Conservation (phyloP, 2,888 invertebrate genomes). For the Trissoscelio sp. region DNA sequence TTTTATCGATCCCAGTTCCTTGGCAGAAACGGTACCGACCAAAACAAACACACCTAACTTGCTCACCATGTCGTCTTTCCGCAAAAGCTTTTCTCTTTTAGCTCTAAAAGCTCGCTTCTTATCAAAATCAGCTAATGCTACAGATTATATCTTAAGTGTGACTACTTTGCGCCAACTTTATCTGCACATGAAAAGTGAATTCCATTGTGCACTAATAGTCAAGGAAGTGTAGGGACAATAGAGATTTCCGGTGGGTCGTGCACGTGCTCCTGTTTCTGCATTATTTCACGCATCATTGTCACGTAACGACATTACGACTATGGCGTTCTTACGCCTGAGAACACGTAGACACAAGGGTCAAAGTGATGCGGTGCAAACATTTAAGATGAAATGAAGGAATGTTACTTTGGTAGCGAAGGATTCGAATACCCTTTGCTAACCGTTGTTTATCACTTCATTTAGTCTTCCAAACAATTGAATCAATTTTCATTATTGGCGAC, state of each 20-base stretch:
- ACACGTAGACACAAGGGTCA: slow-evolving; percentile 35
- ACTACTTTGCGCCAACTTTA: slow-evolving; percentile 64
- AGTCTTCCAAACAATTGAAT: slow-evolving; percentile 3
- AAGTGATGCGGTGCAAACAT: slow-evolving; percentile 34
- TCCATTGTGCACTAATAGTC: slow-evolving; percentile 75
- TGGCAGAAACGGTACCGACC: slow-evolving; percentile 54
- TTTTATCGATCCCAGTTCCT: slow-evolving; percentile 65
- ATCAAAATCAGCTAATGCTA: slow-evolving; percentile 5
- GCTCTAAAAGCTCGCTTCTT: neutral
- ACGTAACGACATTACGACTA: slow-evolving; percentile 26
- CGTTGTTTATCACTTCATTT: slow-evolving; percentile 29
- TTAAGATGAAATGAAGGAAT: slow-evolving; percentile 56
- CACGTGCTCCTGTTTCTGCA: slow-evolving; percentile 70
- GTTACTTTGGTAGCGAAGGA: slow-evolving; percentile 39
- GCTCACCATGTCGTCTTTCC: slow-evolving; percentile 12
- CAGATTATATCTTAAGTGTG: slow-evolving; percentile 26
- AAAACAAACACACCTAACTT: slow-evolving; percentile 47
- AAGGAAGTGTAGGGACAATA: slow-evolving; percentile 76
- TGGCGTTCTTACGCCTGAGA: slow-evolving; percentile 34
- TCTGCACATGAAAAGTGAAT: slow-evolving; percentile 75
- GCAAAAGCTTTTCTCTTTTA: slow-evolving; percentile 1
- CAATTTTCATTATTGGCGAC: slow-evolving; percentile 18
- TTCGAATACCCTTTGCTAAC: slow-evolving; percentile 21
- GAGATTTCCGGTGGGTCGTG: slow-evolving; percentile 74
- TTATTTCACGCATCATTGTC: slow-evolving; percentile 58